Evolutionary conservation across 2,797 vertebrate species (phyloP).

Genomic region (Gymnothorax reevesii): DNA sequence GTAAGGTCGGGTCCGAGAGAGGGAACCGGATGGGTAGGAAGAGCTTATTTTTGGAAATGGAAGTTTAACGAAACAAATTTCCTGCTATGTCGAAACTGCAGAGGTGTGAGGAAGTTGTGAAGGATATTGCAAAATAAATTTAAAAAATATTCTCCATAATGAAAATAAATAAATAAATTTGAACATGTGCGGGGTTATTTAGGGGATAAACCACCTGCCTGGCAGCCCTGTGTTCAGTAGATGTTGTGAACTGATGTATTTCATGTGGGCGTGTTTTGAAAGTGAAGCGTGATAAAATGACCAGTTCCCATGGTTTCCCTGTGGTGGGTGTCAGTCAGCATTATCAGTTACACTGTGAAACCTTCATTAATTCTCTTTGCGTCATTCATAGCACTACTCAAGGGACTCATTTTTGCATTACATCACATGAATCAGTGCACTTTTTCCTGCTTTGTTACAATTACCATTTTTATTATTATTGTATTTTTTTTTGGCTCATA

Average conservation of each 20-base stretch:
- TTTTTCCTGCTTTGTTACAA: slow-evolving; percentile 26
- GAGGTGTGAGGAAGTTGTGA: background rate
- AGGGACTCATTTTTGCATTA: slow-evolving; percentile 5
- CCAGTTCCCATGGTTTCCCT: slow-evolving; percentile 3
- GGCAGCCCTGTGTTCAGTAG: background rate
- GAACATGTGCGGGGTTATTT: background rate
- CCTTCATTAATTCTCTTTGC: slow-evolving; percentile 30
- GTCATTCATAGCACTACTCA: slow-evolving; percentile 31
- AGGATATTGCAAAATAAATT: background rate
- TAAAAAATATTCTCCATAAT: background rate
- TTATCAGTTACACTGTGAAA: slow-evolving; percentile 28
- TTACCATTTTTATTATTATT: background rate
- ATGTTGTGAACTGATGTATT: background rate
- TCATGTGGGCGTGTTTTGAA: slow-evolving; percentile 4
- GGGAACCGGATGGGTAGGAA: no score
- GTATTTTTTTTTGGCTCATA: background rate
- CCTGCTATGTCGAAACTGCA: no score
- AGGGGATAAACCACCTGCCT: background rate
- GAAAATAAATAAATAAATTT: background rate
- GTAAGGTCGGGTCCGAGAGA: no score
- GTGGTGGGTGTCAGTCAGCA: slow-evolving; percentile 18
- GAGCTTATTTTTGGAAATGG: background rate
- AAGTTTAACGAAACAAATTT: background rate
- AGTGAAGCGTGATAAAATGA: background rate
- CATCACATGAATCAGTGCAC: slow-evolving; percentile 25